Percentiles rank a stretch among this genome's conserved stretches.
Conservation (phyloP, 2,113 vertebrate species). For the Pitta sordida region DNA sequence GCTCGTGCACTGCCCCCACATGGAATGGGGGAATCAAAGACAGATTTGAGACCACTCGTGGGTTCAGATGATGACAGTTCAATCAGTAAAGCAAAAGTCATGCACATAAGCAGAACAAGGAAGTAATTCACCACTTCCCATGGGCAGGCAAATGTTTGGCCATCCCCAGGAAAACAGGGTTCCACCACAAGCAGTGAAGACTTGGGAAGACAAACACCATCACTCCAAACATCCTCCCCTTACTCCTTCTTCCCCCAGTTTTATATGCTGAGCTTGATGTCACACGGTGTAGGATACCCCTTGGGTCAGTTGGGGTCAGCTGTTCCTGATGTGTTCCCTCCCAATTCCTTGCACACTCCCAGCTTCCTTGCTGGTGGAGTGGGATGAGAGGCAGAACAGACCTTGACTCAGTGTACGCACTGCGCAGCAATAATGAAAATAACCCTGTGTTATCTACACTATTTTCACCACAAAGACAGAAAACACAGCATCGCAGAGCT, state of each 20-base stretch:
- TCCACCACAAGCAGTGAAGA: fast-evolving
- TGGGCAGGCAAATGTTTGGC: background rate
- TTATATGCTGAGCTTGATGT: background rate
- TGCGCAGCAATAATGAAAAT: background rate
- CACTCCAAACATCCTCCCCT: fast-evolving
- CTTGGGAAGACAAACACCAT: background rate
- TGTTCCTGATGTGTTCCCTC: background rate
- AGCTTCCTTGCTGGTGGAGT: fast-evolving
- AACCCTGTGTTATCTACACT: background rate
- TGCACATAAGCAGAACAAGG: background rate
- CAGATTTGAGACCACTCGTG: background rate
- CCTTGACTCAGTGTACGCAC: background rate
- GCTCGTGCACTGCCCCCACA: fast-evolving
- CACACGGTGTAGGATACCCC: background rate
- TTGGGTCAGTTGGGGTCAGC: background rate
- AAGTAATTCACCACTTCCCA: background rate
- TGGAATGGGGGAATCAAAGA: background rate
- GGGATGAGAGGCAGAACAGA: background rate
- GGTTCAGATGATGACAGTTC: background rate
- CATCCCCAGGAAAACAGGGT: background rate
- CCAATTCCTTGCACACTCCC: background rate
- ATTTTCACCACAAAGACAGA: background rate
- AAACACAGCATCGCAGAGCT: background rate
- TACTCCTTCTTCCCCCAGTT: background rate
- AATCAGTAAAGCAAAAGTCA: background rate